phyloP scores from a whole-genome alignment of 2,888 invertebrate genomes.

The Agrochola macilenta region DNA sequence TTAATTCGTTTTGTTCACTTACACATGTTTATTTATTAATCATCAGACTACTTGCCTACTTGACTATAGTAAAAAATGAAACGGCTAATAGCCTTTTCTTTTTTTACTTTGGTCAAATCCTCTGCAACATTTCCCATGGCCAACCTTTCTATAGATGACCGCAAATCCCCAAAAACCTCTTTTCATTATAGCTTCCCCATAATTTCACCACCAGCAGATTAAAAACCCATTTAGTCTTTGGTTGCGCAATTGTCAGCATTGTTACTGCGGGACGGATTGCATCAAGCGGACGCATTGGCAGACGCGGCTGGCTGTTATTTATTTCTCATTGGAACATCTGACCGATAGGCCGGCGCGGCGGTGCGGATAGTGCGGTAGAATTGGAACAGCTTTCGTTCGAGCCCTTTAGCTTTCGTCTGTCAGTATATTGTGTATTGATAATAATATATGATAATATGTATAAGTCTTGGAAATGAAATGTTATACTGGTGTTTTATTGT shows the following conservation, averaged over 20 bases:
- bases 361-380: slow-evolving; percentile 55
- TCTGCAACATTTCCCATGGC: neutral
- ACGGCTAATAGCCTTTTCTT: neutral
- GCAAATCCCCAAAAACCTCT: slow-evolving; percentile 7
- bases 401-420: slow-evolving; percentile 55
- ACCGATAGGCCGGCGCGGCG: slow-evolving; percentile 48
- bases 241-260: slow-evolving; percentile 62
- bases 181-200: slow-evolving; percentile 1
- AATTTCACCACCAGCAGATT: slow-evolving; percentile 43
- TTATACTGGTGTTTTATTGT: neutral
- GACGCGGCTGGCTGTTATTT: slow-evolving; percentile 77
- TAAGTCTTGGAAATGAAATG: neutral
- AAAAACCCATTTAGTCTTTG: slow-evolving; percentile 55
- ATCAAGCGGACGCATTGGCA: slow-evolving; percentile 82
- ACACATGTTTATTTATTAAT: neutral
- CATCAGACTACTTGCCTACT: neutral
- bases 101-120: neutral
- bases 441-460: neutral
- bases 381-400: slow-evolving; percentile 69
- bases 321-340: slow-evolving; percentile 78
- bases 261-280: slow-evolving; percentile 64
- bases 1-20: neutral
- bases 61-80: no score
- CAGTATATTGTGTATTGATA: neutral
- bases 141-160: slow-evolving; percentile 20